Percentiles rank a stretch among this genome's conserved stretches.
phyloP scores from a whole-genome alignment of 1,140 invertebrate genomes.

The Aphis craccivora region DNA sequence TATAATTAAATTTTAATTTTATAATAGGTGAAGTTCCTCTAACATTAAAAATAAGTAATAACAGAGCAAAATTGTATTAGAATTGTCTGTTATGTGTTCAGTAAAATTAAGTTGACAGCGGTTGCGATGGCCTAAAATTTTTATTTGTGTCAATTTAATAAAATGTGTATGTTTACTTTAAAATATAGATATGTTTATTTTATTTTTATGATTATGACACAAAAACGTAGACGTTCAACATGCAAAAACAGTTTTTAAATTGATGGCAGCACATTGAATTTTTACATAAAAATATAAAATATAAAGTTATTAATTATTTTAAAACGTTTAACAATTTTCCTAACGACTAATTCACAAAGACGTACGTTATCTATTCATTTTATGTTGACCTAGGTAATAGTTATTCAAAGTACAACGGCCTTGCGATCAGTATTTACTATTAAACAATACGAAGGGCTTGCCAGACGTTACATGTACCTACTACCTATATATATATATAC shows the following conservation, averaged over 20 bases:
- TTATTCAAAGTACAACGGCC: neutral
- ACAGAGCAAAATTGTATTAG: neutral
- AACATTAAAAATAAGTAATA: too few species aligned
- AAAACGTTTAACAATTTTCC: neutral
- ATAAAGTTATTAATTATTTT: neutral
- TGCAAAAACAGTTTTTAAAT: neutral
- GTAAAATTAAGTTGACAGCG: too few species aligned
- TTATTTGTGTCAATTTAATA: neutral
- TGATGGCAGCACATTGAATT: neutral
- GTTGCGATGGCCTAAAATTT: too few species aligned
- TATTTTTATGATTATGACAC: neutral
- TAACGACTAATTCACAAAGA: neutral
- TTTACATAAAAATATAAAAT: neutral
- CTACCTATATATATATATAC: neutral
- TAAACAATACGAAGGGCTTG: neutral
- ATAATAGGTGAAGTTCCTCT: neutral
- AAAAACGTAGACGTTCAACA: neutral
- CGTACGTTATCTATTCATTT: neutral
- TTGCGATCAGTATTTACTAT: neutral
- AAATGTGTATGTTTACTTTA: neutral
- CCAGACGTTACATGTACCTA: neutral
- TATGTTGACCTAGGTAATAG: slow-evolving; percentile 14
- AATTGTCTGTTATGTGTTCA: too few species aligned
- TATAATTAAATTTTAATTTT: neutral
- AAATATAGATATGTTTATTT: neutral